Evolutionary conservation across 2,888 invertebrate species (phyloP), one percentile per base, ranked within the genome.

Genomic region (Agrotis puta): DNA sequence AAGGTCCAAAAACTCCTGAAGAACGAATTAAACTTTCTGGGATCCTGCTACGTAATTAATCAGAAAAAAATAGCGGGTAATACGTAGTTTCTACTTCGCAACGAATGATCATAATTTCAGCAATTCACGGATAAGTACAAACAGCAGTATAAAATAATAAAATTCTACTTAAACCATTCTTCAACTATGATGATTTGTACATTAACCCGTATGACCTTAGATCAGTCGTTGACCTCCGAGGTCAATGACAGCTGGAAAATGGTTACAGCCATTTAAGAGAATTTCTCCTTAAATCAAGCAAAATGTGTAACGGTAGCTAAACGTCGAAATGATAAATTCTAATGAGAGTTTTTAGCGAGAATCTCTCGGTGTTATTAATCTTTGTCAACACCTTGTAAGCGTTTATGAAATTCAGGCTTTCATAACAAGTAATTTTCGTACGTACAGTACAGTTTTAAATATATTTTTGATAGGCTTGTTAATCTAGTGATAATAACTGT

Each of bases 361-460:
- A 63, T 62, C 74, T 56, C 20, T 68, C 20, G 9, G 16, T 18
- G 47, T 22, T 57, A 64, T 77, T 59, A 14, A 77, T 79, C 79
- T 68, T 64, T 14, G 59, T 68, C 56, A 64, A 24, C 56, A 22
- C 43, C 18, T 22, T 3, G 13, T 1, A 7, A 56, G 45, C 45
- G 18, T 56, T 73, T 61, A 45, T 22, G 18, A 13, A n/a, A n/a
- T 47, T n/a, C 11, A 27, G 27, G 13, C 27, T 54, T 54, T 27
- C 11, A 54, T n/a, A n/a, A n/a, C n/a, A 54, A 54, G 13, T 5
- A n/a, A 54, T n/a, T 54, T 27, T 54, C 27, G 18, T n/a, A 18
- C 18, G 39, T 39, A 39, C n/a, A 6, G 33, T 6, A 33, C 33
- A 33, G 6, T 33, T 33, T 33, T 33, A 33, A 33, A 33, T 7